These are phyloP conservation scores for Climacteris rufus DNA, from an alignment of 2,113 vertebrate species.

Conservation along the genomic window DNA sequence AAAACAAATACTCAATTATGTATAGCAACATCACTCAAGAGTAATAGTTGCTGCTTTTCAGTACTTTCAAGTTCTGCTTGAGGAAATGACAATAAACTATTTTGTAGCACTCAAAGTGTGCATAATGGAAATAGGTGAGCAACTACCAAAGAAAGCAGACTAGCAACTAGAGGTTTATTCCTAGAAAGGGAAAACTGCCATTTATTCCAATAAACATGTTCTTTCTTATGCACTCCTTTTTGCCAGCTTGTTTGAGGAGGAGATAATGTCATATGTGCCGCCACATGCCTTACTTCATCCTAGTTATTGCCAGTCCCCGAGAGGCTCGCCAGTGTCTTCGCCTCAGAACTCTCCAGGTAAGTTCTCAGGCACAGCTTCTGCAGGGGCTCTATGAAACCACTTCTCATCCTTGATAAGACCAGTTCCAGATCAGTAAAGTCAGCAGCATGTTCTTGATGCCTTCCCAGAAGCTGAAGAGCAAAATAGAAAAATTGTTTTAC, in stretches of 20 bases:
- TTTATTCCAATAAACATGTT: background rate
- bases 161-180: background rate
- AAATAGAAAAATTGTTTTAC: background rate
- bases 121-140: background rate
- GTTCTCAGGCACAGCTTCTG: background rate
- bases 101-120: background rate
- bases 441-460: background rate
- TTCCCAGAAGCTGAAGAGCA: background rate
- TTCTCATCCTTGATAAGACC: background rate
- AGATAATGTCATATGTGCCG: conserved; percentile 98
- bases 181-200: background rate
- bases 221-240: background rate
- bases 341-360: conserved; percentile 97
- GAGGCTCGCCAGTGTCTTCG: conserved; percentile 84
- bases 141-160: background rate
- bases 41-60: background rate
- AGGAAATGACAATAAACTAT: background rate
- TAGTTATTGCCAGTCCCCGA: conserved; percentile 86
- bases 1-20: background rate
- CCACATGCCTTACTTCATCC: conserved; percentile 93
- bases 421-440: background rate
- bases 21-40: background rate
- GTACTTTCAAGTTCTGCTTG: background rate
- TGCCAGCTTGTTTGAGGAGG: conserved; percentile 95
- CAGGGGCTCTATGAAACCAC: background rate